Evolutionary conservation across 1,140 invertebrate genomes (phyloP), one percentile per base, ranked within the genome.

Genomic region (Cydia strobilella): DNA sequence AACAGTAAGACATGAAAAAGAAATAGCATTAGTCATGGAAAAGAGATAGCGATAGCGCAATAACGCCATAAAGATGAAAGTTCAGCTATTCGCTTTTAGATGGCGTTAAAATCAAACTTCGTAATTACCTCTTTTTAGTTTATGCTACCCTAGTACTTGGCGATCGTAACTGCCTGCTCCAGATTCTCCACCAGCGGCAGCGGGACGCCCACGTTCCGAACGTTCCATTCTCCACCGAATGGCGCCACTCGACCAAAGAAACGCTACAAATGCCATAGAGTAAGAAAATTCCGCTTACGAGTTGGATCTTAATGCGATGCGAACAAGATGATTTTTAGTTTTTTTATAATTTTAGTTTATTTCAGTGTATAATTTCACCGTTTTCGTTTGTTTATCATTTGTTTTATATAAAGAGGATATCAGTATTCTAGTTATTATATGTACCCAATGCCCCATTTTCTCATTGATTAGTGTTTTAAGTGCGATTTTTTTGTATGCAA

Each of bases 141-240:
- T 76, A 85, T 92, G 84, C 74, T 79, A 51, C 75, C 89, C 86
- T 92, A 80, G 83, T 92, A 91, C 85, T 82, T 87, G 87, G 89
- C 90, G 89, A 92, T 90, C 88, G 88, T 89, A 89, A 90, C 84
- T 84, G 87, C 89, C 90, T 91, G 90, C 89, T 92, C 90, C 90
- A 92, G 90, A 91, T 92, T 91, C 90, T 90, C 89, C 86, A 89
- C 83, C 77, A 83, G 79, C 84, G 79, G 48, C 77, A 83, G 79
- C 84, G 79, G 48, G 79, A 84, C 86, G 81, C 83, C 82, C 75
- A 86, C 90, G 88, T 91, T 90, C 90, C 90, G 80, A 90, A 76
- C 89, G 86, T 91, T 82, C 89, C 90, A 83, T 81, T 82, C 80
- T 59, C 65, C 35, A 69, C 20, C 73, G 73, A 27, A 42, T 42